phyloP scores from a whole-genome alignment of 2,888 invertebrate species.

The Lapara coniferarum region DNA sequence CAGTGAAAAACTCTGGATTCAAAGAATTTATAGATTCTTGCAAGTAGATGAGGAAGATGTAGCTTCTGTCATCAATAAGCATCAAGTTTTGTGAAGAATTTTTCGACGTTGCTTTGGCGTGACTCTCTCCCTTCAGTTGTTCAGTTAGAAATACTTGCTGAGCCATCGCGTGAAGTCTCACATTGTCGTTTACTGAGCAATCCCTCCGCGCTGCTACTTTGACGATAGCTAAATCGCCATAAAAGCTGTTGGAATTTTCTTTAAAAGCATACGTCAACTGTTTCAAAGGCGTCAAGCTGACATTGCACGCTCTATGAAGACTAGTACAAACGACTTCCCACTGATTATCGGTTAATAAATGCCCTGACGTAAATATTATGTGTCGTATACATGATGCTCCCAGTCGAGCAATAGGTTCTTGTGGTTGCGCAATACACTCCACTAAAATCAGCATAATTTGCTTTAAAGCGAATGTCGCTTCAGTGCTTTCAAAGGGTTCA shows the following conservation, averaged over 20 bases:
- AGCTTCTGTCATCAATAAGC: slow-evolving; percentile 91
- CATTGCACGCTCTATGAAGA: slow-evolving; percentile 91
- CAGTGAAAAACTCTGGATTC: slow-evolving; percentile 90
- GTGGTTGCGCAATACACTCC: slow-evolving; percentile 95
- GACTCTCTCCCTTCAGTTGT: slow-evolving; percentile 65
- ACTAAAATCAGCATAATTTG: slow-evolving; percentile 93
- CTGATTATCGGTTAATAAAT: slow-evolving; percentile 90
- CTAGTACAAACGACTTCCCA: slow-evolving; percentile 94
- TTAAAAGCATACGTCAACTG: slow-evolving; percentile 96
- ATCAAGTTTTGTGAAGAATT: slow-evolving; percentile 76
- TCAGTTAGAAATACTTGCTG: slow-evolving; percentile 93
- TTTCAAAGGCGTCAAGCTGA: slow-evolving; percentile 93
- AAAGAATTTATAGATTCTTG: slow-evolving; percentile 87
- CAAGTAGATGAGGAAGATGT: slow-evolving; percentile 93
- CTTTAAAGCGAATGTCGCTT: slow-evolving; percentile 90
- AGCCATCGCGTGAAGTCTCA: slow-evolving; percentile 93
- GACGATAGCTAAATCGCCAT: slow-evolving; percentile 95
- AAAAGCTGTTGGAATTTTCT: slow-evolving; percentile 96
- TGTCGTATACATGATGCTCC: slow-evolving; percentile 96
- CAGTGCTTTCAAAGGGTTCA: slow-evolving; percentile 83
- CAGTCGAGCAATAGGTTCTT: slow-evolving; percentile 94
- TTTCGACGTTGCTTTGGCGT: slow-evolving; percentile 64
- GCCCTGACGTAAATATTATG: slow-evolving; percentile 92
- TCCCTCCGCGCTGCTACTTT: slow-evolving; percentile 96
- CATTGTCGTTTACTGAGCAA: slow-evolving; percentile 92